Conservation (phyloP, 2,888 invertebrate genomes). For the Falcaria lacertinaria region DNA sequence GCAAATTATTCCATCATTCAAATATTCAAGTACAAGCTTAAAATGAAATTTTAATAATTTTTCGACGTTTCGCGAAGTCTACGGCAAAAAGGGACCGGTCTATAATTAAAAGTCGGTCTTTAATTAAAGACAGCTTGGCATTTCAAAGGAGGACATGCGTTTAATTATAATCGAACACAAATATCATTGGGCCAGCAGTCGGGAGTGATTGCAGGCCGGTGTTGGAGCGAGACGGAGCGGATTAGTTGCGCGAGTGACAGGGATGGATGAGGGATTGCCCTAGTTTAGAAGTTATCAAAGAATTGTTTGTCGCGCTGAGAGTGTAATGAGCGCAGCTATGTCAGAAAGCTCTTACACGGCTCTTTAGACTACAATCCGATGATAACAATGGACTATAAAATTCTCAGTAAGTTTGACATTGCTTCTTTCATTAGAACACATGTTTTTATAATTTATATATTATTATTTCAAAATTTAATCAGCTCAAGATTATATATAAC, state of each 20-base stretch:
- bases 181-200: constrained; percentile 75
- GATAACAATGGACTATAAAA: constrained; percentile 11
- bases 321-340: constrained; percentile 45
- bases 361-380: constrained; percentile 51
- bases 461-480: too few relatives aligned
- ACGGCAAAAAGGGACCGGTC: constrained; percentile 51
- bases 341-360: constrained; percentile 32
- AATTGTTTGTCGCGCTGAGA: constrained; percentile 62
- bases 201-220: constrained; percentile 60
- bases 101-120: constrained; percentile 60
- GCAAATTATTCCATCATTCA: too few relatives aligned
- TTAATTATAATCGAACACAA: constrained; percentile 76
- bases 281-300: constrained; percentile 62
- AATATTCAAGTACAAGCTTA: constrained; percentile 18
- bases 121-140: constrained; percentile 78
- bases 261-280: constrained; percentile 67
- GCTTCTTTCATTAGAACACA: too few relatives aligned
- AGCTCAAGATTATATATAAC: too few relatives aligned
- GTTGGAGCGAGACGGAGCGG: constrained; percentile 38
- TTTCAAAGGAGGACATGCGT: constrained; percentile 76
- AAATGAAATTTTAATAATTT: constrained; percentile 14
- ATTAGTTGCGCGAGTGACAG: constrained; percentile 45
- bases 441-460: too few relatives aligned
- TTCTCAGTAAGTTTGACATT: constrained; percentile 2
- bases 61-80: constrained; percentile 11